These are phyloP conservation scores for Silvanus unidentatus DNA, from an alignment of 2,888 invertebrate species.

Conservation along the genomic window DNA sequence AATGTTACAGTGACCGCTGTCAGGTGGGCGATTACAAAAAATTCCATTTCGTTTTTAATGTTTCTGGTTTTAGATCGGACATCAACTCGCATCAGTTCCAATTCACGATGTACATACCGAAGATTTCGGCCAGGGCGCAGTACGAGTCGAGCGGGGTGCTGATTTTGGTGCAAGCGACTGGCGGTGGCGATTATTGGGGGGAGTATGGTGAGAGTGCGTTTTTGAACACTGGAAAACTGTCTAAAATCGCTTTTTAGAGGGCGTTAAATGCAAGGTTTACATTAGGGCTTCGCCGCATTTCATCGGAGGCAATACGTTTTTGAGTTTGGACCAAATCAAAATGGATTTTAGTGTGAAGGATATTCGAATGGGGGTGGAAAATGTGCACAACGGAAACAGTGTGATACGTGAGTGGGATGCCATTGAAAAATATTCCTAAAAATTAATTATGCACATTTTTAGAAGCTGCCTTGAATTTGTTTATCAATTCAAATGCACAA, in stretches of 20 bases:
- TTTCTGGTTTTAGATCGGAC: constrained; percentile 59
- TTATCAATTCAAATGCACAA: constrained; percentile 81
- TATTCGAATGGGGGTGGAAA: constrained; percentile 81
- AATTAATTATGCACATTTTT: constrained; percentile 32
- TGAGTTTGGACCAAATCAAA: constrained; percentile 70
- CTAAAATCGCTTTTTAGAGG: constrained; percentile 52
- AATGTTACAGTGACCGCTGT: constrained; percentile 73
- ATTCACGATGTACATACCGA: constrained; percentile 72
- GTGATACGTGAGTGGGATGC: constrained; percentile 62
- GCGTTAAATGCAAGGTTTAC: constrained; percentile 78
- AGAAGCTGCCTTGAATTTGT: constrained; percentile 81
- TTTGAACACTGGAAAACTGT: background rate
- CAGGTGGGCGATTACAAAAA: constrained; percentile 54
- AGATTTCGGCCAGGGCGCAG: constrained; percentile 70
- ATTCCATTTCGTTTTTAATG: too few relatives aligned
- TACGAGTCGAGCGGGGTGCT: constrained; percentile 77
- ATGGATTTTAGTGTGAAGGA: constrained; percentile 80
- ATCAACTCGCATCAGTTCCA: constrained; percentile 75
- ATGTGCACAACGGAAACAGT: constrained; percentile 72
- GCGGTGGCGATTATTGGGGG: constrained; percentile 85
- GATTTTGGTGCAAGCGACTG: constrained; percentile 74
- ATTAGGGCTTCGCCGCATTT: constrained; percentile 64
- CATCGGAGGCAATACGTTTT: constrained; percentile 60
- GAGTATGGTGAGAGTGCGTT: constrained; percentile 62
- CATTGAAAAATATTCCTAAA: constrained; percentile 23